Base-by-base conservation (phyloP, 1,140 invertebrate genomes). In the Trichonephila clavata region DNA sequence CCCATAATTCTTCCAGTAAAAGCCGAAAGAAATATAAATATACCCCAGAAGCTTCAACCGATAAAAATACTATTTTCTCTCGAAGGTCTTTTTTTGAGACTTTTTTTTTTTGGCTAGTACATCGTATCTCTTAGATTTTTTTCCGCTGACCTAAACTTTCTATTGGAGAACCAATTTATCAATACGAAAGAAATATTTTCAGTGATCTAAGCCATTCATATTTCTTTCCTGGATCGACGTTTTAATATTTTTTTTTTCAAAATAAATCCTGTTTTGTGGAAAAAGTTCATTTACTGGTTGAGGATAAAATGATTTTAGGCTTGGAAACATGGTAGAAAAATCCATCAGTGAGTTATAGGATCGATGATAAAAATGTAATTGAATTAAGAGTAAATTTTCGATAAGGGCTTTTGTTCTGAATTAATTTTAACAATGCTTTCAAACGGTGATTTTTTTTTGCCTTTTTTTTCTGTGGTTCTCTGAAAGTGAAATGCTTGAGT, bases 11-110 rank as follows among this genome's bases (percentile, higher is more conserved):
- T 77, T 77, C 27, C 18, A 16, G 27, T 20, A 13, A 32, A 77
- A 77, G 27, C 71, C 71, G 24, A 5, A 20, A 18, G 24, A 27
- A 32, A 77, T 32, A 77, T 77, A 77, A 77, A 77, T 77, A 77
- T 39, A 77, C 18, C 24, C 27, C 27, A 18, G 14, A 1, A 32
- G 32, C 27, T 32, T 32, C 5, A 77, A 27, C 14, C 27, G 71
- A 77, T 77, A 77, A 77, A 50, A 77, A 77, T 77, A 39, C 32
- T 39, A 77, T 32, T 68, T 68, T 77, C 27, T 77, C 27, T 16
- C 27, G 27, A 77, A 77, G 27, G 71, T 77, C 71, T 77, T 77
- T 77, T 7, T 27, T 65, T n/a, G 1, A 16, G 27, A 18, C 27
- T 32, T 18, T 18, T 32, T 77, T 27, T 77, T 77, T 20, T 77